Conservation (phyloP, 2,888 invertebrate genomes). For the Geophilus truncorum region DNA sequence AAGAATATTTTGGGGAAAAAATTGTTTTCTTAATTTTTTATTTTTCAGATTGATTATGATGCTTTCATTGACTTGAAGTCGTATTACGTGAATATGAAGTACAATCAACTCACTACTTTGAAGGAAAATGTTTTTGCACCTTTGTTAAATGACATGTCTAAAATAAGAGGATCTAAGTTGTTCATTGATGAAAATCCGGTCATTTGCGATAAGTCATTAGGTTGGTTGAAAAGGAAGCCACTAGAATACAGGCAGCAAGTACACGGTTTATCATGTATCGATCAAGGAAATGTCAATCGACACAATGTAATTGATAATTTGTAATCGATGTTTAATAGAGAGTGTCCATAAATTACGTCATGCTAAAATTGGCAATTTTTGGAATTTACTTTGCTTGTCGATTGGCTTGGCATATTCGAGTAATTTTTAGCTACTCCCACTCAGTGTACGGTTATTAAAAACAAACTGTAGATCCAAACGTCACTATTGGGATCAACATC, state of each 20-base stretch:
- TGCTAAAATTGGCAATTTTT: no score
- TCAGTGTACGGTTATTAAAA: no score
- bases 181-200: not conserved
- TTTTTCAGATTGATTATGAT: not conserved
- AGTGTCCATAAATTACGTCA: no score
- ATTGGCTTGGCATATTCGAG: no score
- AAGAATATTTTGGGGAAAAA: no score
- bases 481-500: no score
- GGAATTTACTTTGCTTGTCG: no score
- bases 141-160: not conserved
- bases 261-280: not conserved
- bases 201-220: not conserved
- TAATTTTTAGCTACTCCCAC: no score
- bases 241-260: not conserved
- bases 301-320: no score
- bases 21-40: not conserved
- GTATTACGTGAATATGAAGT: not conserved
- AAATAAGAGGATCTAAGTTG: not conserved
- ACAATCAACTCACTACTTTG: not conserved
- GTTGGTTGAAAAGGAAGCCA: not conserved
- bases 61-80: not conserved
- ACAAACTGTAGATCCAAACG: no score
- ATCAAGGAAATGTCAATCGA: not conserved
- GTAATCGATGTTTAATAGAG: no score
- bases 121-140: not conserved